phyloP scores from a whole-genome alignment of 2,113 vertebrate species.

The Phrynocephalus versicolor region DNA sequence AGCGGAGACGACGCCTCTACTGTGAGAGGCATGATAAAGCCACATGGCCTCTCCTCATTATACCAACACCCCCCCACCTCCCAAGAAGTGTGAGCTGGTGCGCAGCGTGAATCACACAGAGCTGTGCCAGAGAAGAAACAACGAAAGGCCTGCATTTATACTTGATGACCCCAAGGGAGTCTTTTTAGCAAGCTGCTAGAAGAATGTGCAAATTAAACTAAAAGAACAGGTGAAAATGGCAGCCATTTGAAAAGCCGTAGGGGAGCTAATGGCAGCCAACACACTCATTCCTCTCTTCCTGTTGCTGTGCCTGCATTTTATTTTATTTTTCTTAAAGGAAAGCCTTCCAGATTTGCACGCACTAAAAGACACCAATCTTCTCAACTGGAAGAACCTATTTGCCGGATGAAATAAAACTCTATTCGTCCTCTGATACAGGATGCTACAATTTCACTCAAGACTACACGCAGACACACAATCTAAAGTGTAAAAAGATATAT shows the following conservation, averaged over 20 bases:
- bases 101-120: not conserved
- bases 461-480: not conserved
- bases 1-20: not conserved
- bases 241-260: slow-evolving; percentile 54
- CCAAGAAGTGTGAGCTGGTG: not conserved
- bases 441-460: not conserved
- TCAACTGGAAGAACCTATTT: slow-evolving; percentile 32
- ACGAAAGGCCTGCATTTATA: slow-evolving; percentile 32
- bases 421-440: not conserved
- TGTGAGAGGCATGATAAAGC: not conserved
- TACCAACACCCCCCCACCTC: not conserved
- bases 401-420: not conserved
- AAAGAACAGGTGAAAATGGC: slow-evolving; percentile 24
- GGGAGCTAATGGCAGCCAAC: slow-evolving; percentile 43
- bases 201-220: slow-evolving; percentile 53
- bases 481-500: no score
- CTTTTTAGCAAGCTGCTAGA: slow-evolving; percentile 27
- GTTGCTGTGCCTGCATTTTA: not conserved
- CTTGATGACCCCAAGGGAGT: not conserved
- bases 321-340: not conserved
- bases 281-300: slow-evolving; percentile 39
- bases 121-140: slow-evolving; percentile 4
- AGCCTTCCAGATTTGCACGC: slow-evolving; percentile 13
- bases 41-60: not conserved
- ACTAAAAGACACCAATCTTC: not conserved